Evolutionary conservation across 2,888 invertebrate genomes (phyloP).

Genomic region (Chironomus riparius): DNA sequence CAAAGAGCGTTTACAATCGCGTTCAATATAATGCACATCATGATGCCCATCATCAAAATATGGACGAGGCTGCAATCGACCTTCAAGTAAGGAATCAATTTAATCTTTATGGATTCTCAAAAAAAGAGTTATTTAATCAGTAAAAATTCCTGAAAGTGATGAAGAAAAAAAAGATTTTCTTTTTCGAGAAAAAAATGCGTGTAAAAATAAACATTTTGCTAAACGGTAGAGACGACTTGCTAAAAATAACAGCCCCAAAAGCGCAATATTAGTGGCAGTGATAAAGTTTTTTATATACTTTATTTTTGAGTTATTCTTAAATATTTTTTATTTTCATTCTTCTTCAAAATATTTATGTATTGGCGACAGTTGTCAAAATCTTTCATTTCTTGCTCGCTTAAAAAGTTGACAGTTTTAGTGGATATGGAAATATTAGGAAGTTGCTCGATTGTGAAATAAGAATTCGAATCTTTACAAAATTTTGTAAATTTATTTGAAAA

Average conservation of each 20-base stretch:
- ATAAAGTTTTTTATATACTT: not conserved
- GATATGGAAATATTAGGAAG: too few species aligned
- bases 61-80: not conserved
- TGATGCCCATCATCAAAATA: not conserved
- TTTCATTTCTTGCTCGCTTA: not conserved
- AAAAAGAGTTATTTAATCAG: constrained; percentile 15
- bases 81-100: constrained; percentile 17
- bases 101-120: not conserved
- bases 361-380: not conserved
- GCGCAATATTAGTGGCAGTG: not conserved
- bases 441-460: too few species aligned
- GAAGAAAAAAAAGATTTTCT: not conserved
- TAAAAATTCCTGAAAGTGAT: not conserved
- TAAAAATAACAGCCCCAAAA: constrained; percentile 22
- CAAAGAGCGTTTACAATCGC: constrained; percentile 11
- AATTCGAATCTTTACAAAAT: too few species aligned
- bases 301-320: not conserved
- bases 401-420: too few species aligned
- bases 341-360: not conserved
- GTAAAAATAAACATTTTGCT: constrained; percentile 25
- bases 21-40: not conserved
- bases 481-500: too few species aligned
- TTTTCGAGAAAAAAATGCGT: constrained; percentile 18
- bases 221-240: constrained; percentile 3
- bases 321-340: not conserved